Conservation (phyloP, 2,797 vertebrate species). For the Esox lucius region DNA sequence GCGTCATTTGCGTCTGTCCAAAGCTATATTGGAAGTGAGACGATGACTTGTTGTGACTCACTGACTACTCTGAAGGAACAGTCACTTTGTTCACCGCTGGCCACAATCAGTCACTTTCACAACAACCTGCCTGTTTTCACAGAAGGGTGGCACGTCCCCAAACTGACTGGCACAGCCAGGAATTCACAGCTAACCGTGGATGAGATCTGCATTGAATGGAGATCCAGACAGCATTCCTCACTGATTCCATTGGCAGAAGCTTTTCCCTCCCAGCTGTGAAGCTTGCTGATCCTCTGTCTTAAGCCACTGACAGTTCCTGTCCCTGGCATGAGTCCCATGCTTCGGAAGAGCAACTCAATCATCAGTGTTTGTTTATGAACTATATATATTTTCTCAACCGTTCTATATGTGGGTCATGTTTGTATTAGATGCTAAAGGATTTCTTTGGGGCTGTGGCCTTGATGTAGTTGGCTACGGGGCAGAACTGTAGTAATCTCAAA, state of each 20-base stretch:
- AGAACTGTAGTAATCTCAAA: background rate
- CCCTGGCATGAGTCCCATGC: background rate
- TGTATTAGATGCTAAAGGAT: background rate
- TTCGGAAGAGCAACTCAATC: background rate
- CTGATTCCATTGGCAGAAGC: background rate
- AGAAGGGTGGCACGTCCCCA: background rate
- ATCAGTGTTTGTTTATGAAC: constrained; percentile 2
- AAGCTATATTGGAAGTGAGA: background rate
- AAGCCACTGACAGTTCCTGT: background rate
- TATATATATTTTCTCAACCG: background rate
- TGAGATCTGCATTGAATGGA: background rate
- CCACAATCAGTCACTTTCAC: background rate
- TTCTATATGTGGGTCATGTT: background rate
- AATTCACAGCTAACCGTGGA: constrained; percentile 1
- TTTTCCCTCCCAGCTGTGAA: background rate
- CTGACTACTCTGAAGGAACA: background rate
- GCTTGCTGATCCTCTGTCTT: background rate
- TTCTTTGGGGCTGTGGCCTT: background rate
- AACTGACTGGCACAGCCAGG: background rate
- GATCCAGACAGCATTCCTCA: background rate
- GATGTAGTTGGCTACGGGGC: background rate
- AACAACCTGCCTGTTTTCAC: background rate
- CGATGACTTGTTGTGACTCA: background rate
- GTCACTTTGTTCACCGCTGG: background rate
- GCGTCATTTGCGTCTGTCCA: background rate